Evolutionary conservation across 2,888 invertebrate species (phyloP).

Genomic region (Heliconius sara): DNA sequence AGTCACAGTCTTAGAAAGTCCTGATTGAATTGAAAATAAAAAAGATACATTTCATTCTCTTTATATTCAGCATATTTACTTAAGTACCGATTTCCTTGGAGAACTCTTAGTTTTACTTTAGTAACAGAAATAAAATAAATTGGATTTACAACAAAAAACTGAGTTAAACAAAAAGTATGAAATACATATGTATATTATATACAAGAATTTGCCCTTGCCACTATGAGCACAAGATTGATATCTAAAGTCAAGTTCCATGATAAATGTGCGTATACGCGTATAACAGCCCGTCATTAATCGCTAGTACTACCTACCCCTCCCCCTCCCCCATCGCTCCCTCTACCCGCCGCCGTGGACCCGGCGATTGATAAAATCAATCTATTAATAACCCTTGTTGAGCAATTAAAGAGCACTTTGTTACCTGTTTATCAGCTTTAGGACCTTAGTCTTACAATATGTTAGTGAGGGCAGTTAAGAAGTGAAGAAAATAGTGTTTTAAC

Average conservation of each 20-base stretch:
- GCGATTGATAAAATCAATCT: constrained; percentile 46
- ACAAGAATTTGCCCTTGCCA: not conserved
- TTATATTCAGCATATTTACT: too few species aligned
- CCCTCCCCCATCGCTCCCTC: too few species aligned
- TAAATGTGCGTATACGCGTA: constrained; percentile 32
- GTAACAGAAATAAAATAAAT: too few species aligned
- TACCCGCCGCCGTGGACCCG: not conserved
- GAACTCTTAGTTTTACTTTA: too few species aligned
- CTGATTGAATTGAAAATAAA: too few species aligned
- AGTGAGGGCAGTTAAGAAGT: not conserved
- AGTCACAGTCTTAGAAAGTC: too few species aligned
- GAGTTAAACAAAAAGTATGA: too few species aligned
- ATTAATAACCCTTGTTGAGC: constrained; percentile 52
- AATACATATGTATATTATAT: too few species aligned
- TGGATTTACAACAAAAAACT: too few species aligned
- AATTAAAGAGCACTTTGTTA: constrained; percentile 57
- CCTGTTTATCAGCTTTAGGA: constrained; percentile 48
- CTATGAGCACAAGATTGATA: constrained; percentile 39
- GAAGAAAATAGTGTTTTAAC: too few species aligned
- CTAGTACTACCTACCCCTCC: not conserved
- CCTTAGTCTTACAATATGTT: constrained; percentile 18
- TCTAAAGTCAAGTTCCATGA: constrained; percentile 42
- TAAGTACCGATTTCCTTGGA: too few species aligned
- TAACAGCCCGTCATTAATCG: constrained; percentile 28
- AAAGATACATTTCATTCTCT: too few species aligned